Evolutionary conservation across 2,113 vertebrate genomes (phyloP).

Genomic region (Plotosus lineatus): DNA sequence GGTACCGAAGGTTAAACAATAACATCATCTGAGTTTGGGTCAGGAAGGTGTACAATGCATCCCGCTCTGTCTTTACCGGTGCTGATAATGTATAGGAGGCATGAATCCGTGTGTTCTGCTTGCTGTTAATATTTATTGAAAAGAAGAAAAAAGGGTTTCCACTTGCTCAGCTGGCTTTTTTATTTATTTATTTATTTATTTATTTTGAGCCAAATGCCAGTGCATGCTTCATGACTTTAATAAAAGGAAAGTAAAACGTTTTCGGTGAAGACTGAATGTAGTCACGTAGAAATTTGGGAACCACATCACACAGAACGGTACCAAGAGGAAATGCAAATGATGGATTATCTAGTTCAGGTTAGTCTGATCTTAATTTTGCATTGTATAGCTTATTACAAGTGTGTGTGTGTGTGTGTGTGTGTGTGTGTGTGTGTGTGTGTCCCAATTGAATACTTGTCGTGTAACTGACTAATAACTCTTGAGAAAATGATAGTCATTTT

Average conservation of each 20-base stretch:
- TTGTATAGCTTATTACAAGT: slow-evolving; percentile 39
- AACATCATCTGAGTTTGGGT: slow-evolving; percentile 61
- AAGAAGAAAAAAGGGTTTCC: slow-evolving; percentile 11
- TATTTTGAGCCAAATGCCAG: slow-evolving; percentile 6
- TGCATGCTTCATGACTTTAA: slow-evolving; percentile 37
- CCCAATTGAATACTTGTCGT: too few relatives aligned
- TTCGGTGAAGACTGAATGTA: neutral
- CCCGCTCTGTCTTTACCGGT: neutral
- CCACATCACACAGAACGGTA: slow-evolving; percentile 57
- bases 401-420: too few relatives aligned
- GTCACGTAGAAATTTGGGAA: slow-evolving; percentile 55
- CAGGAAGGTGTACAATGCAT: slow-evolving; percentile 12
- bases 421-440: too few relatives aligned
- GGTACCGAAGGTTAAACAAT: slow-evolving; percentile 50
- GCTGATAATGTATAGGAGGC: neutral
- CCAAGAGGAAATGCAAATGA: slow-evolving; percentile 58
- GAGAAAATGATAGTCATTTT: slow-evolving; percentile 17
- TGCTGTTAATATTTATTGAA: too few relatives aligned
- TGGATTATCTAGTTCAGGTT: slow-evolving; percentile 57
- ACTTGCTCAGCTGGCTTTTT: slow-evolving; percentile 26
- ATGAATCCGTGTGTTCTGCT: slow-evolving; percentile 2
- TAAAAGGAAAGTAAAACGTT: slow-evolving; percentile 43
- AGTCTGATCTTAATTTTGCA: slow-evolving; percentile 51
- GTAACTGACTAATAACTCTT: slow-evolving; percentile 55
- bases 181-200: too few relatives aligned